Percentiles rank a stretch among this genome's conserved stretches.
Conservation (phyloP, 2,888 invertebrate genomes). For the Lomographa bimaculata region DNA sequence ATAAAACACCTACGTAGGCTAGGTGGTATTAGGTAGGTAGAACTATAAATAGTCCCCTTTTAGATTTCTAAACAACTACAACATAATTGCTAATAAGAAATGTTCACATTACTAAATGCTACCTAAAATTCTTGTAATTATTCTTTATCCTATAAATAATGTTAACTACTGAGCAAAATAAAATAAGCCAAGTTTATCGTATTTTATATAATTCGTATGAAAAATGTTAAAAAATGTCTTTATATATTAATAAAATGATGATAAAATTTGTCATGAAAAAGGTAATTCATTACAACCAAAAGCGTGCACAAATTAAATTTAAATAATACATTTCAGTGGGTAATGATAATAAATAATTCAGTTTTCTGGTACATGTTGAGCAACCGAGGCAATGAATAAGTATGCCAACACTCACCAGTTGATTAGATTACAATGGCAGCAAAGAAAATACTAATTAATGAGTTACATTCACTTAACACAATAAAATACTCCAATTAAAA, state of each 20-base stretch:
- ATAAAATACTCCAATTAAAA: conserved; percentile 39
- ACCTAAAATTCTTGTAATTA: no score
- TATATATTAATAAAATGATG: conserved; percentile 64
- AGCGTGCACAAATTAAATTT: conserved; percentile 40
- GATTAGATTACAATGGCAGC: conserved; percentile 39
- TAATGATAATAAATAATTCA: conserved; percentile 37
- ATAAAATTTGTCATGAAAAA: conserved; percentile 59
- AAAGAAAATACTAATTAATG: conserved; percentile 29
- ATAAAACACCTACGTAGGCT: no score
- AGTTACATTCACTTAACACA: conserved; percentile 31
- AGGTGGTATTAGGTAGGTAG: no score
- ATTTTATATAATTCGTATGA: conserved; percentile 79
- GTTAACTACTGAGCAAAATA: conserved; percentile 31
- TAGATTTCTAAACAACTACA: no score
- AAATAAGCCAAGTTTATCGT: conserved; percentile 51
- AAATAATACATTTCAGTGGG: conserved; percentile 26
- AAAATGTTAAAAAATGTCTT: conserved; percentile 78
- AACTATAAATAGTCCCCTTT: no score
- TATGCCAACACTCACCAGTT: conserved; percentile 27
- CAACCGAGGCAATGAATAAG: conserved; percentile 8
- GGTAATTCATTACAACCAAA: conserved; percentile 53
- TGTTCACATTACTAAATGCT: no score
- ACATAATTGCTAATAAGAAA: no score
- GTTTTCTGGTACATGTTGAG: conserved; percentile 24
- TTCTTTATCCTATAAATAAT: conserved; percentile 9